These are phyloP conservation scores for Gymnoscopelus braueri DNA, from an alignment of 2,797 vertebrate genomes.

Conservation along the genomic window DNA sequence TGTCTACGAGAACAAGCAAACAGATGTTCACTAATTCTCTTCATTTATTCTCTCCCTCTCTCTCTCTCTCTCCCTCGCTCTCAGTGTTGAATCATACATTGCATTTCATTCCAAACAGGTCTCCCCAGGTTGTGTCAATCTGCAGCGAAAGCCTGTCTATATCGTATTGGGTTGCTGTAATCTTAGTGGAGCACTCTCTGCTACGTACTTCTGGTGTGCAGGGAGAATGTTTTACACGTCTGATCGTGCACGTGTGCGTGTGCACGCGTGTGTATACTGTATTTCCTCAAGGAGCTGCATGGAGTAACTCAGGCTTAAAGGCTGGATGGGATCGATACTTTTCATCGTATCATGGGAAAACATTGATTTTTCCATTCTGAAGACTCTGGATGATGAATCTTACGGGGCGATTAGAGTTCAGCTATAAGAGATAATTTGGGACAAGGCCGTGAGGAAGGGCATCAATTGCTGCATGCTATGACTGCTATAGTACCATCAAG, in stretches of 20 bases:
- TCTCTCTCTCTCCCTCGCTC: conserved; percentile 7
- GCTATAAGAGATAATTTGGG: conserved; percentile 10
- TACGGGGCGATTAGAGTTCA: conserved; percentile 32
- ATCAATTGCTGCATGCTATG: too few species aligned
- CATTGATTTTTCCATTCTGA: conserved; percentile 53
- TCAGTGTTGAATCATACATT: conserved; percentile 64
- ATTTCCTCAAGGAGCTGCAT: conserved; percentile 20
- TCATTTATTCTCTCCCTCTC: conserved; percentile 24
- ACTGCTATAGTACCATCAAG: too few species aligned
- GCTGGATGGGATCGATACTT: conserved; percentile 40
- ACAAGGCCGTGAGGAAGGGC: too few species aligned
- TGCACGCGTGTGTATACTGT: not conserved
- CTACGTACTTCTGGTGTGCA: conserved; percentile 10
- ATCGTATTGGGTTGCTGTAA: conserved; percentile 36
- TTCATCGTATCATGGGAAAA: conserved; percentile 52
- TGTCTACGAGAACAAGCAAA: conserved; percentile 17
- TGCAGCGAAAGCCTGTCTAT: conserved; percentile 42
- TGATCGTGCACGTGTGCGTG: conserved; percentile 1
- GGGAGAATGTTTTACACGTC: conserved; percentile 19
- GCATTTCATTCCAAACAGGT: conserved; percentile 40
- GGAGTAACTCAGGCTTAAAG: conserved; percentile 27
- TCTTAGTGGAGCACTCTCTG: conserved; percentile 21
- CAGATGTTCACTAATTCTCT: conserved; percentile 25
- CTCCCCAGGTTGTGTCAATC: conserved; percentile 63
- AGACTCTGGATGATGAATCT: conserved; percentile 41